A percentile compares a stretch with the other conserved stretches of the same genome.
phyloP scores from a whole-genome alignment of 2,888 invertebrate species.

The Netelia virgata region DNA sequence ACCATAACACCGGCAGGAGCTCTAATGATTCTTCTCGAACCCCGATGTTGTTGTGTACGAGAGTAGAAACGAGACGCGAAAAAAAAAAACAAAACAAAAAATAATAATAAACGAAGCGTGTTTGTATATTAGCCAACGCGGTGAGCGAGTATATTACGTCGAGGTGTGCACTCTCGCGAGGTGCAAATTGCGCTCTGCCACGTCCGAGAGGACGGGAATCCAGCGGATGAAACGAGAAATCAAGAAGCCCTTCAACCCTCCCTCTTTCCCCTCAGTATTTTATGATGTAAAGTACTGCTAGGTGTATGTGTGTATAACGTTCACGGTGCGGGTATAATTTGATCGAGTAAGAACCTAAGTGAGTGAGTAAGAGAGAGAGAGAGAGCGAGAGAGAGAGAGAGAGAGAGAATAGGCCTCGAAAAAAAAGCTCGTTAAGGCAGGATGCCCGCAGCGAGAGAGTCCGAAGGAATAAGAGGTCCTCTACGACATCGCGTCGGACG shows the following conservation, averaged over 20 bases:
- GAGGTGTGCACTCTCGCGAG: conserved; percentile 43
- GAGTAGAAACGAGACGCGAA: not conserved
- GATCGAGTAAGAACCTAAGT: conserved; percentile 57
- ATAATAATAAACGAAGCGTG: too few species aligned
- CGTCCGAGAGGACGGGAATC: conserved; percentile 35
- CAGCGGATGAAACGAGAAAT: conserved; percentile 40
- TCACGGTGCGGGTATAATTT: conserved; percentile 65
- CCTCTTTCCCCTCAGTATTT: not conserved
- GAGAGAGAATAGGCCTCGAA: not conserved
- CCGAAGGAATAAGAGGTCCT: conserved; percentile 30
- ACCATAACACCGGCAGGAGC: conserved; percentile 18
- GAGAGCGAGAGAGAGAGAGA: too few species aligned
- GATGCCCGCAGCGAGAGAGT: conserved; percentile 52
- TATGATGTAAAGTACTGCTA: conserved; percentile 11
- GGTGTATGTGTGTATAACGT: conserved; percentile 24
- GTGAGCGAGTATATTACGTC: conserved; percentile 35
- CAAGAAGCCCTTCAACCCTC: conserved; percentile 26
- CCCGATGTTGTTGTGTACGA: not conserved
- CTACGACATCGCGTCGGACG: conserved; percentile 26
- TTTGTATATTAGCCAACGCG: conserved; percentile 44
- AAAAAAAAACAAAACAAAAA: conserved; percentile 21
- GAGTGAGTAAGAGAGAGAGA: too few species aligned
- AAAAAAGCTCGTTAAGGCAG: conserved; percentile 67
- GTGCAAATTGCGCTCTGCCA: conserved; percentile 61
- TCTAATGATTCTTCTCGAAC: not conserved